These are phyloP conservation scores for Mustela nigripes DNA, from an alignment of 2,113 vertebrate genomes.

Conservation along the genomic window DNA sequence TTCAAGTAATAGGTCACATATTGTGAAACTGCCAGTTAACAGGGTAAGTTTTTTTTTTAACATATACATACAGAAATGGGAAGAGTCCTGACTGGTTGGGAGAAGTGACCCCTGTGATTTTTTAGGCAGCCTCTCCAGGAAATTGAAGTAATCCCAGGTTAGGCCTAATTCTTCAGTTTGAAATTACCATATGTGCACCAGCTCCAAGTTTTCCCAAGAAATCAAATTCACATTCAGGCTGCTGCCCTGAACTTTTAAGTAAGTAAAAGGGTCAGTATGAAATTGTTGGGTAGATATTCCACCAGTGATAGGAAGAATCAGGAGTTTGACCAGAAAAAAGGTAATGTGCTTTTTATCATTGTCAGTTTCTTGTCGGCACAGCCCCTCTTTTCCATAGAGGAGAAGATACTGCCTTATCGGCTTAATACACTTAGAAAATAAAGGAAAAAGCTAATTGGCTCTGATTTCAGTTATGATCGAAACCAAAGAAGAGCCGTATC, in stretches of 20 bases:
- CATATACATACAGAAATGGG: not conserved
- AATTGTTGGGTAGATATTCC: not conserved
- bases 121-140: not conserved
- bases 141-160: not conserved
- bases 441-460: not conserved
- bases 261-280: not conserved
- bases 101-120: not conserved
- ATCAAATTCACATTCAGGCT: not conserved
- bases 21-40: conserved; percentile 94
- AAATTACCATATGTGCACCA: not conserved
- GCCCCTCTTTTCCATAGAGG: not conserved
- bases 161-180: not conserved
- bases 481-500: not conserved
- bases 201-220: not conserved
- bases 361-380: not conserved
- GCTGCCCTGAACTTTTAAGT: not conserved
- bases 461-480: not conserved
- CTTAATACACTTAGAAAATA: not conserved
- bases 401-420: not conserved
- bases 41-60: conserved; percentile 89
- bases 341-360: not conserved
- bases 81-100: not conserved
- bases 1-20: conserved; percentile 96
- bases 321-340: not conserved
- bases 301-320: not conserved